Conservation (phyloP, 2,888 invertebrate genomes). For the Mystacides longicornis region DNA sequence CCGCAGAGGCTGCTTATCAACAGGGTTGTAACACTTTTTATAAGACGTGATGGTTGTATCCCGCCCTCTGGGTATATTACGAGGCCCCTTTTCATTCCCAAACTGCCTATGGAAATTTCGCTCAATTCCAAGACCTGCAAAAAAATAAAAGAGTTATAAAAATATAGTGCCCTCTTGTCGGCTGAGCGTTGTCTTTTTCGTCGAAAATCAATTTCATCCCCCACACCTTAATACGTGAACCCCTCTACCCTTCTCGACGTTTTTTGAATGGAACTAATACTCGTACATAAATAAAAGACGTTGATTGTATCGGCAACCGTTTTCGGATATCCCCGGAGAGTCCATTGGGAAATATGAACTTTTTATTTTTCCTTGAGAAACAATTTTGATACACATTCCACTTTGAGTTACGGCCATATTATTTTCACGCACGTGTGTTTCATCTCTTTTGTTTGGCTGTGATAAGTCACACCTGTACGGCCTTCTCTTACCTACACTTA, state of each 20-base stretch:
- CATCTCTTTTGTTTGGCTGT: too few relatives aligned
- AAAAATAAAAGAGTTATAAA: constrained; percentile 21
- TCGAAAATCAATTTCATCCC: constrained; percentile 21
- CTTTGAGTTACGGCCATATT: too few relatives aligned
- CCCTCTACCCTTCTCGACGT: not conserved
- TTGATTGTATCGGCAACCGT: constrained; percentile 6
- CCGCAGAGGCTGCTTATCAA: constrained; percentile 1
- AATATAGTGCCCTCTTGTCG: constrained; percentile 14
- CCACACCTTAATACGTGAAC: constrained; percentile 7
- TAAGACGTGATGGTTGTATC: constrained; percentile 11
- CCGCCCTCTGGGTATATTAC: constrained; percentile 10
- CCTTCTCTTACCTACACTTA: too few relatives aligned
- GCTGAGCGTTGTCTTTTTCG: constrained; percentile 17
- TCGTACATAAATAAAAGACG: not conserved
- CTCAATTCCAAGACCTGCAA: constrained; percentile 7
- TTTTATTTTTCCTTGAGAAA: not conserved
- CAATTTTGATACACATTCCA: not conserved
- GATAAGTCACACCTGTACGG: too few relatives aligned
- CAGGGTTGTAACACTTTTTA: constrained; percentile 6
- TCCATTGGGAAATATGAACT: constrained; percentile 1
- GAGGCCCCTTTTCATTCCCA: constrained; percentile 3
- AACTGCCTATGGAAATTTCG: constrained; percentile 4
- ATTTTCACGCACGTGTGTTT: too few relatives aligned
- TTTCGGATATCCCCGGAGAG: constrained; percentile 7
- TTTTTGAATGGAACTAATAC: constrained; percentile 5